phyloP scores from a whole-genome alignment of 2,113 vertebrate genomes.

The Phocoena phocoena region DNA sequence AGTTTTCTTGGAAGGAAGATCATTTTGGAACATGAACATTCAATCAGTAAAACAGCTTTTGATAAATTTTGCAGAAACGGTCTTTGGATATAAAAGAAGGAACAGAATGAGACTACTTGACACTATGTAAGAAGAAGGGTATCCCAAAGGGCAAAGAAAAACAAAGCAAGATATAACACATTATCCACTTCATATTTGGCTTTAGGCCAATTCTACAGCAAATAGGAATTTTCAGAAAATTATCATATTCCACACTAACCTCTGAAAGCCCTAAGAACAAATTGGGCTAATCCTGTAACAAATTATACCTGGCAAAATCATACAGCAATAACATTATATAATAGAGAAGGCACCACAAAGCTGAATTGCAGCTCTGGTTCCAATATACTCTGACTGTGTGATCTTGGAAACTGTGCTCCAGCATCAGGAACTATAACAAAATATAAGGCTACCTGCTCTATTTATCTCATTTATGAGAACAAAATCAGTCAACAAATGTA shows the following conservation, averaged over 20 bases:
- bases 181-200: not conserved
- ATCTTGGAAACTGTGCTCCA: not conserved
- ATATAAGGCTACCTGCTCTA: not conserved
- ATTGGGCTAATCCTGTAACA: not conserved
- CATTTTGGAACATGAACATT: not conserved
- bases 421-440: not conserved
- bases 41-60: not conserved
- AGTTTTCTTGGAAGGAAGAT: not conserved
- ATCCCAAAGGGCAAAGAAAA: not conserved
- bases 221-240: slow-evolving; percentile 26
- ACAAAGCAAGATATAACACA: not conserved
- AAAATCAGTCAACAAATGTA: not conserved
- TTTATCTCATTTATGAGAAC: not conserved
- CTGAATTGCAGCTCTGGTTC: not conserved
- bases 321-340: not conserved
- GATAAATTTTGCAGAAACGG: not conserved
- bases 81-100: not conserved
- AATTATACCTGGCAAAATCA: not conserved
- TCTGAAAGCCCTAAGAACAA: not conserved
- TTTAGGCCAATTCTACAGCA: not conserved
- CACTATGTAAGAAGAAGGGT: not conserved
- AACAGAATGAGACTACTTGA: not conserved
- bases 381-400: not conserved
- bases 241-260: not conserved
- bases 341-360: not conserved